Base-by-base conservation (phyloP, 30 jellyfish, hydroid and myxozoan species). In the Chrysaora quinquecirrha region DNA sequence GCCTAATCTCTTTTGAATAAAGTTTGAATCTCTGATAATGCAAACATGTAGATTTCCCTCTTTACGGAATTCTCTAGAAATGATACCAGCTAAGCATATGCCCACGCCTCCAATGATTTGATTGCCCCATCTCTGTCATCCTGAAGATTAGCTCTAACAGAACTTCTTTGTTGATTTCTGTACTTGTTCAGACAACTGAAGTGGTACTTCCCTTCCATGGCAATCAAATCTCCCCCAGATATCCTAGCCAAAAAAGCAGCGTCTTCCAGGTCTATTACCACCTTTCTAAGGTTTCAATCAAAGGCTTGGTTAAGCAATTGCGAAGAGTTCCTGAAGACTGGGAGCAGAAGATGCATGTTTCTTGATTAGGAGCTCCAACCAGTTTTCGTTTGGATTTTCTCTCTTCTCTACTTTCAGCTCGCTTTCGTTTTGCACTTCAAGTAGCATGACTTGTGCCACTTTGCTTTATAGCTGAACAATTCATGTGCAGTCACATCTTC, bases 181-280 rank as follows among this genome's bases (percentile, higher is more conserved):
- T 43, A 43, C 9, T 9, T 16, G 9, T 9, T 6, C 58, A 43
- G 58, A 16, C 58, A 43, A 16, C 16, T 43, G 16, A 6, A 43
- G 58, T 43, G 58, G 16, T 43, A 43, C 58, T 43, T 43, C 16
- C 12, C 58, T 16, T 43, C 73, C n/a, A 60, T 60, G 29, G 73
- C 73, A 60, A 60, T 60, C 33, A 60, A 24, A 24, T 60, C 73
- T 16, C 73, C 30, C 4, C 71, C 71, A 56, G 30, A 56, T 43
- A 43, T 43, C 16, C 58, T 43, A 6, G 58, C 58, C 58, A 43
- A 43, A 43, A 43, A 43, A 16, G 12, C 58, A 6, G 58, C 16
- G 16, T 43, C 58, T 16, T 43, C 12, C 58, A 43, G 16, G 9
- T 43, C 58, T 16, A 6, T 43, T 43, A 16, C 58, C 58, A 43